Evolutionary conservation across 2,888 invertebrate species (phyloP).

Genomic region (Chrysolina americana): DNA sequence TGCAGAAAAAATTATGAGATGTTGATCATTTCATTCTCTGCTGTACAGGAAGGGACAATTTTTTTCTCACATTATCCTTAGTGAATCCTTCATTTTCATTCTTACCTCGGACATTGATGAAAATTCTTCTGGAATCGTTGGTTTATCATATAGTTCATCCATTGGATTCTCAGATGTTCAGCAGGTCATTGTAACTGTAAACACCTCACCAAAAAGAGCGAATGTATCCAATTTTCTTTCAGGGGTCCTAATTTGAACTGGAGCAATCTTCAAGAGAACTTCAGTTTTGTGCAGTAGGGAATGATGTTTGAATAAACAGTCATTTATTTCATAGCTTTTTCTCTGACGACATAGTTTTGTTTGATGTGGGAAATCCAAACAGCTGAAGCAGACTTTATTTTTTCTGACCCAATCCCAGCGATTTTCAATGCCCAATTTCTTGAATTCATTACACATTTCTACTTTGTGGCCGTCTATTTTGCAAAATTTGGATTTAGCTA

Average conservation of each 20-base stretch:
- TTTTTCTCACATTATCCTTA: not conserved
- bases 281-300: not conserved
- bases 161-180: too few relatives aligned
- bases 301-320: not conserved
- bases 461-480: too few relatives aligned
- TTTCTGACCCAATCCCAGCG: conserved; percentile 17
- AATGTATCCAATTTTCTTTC: too few relatives aligned
- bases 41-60: not conserved
- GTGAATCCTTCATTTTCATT: too few relatives aligned
- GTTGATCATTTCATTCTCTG: too few relatives aligned
- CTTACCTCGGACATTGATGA: too few relatives aligned
- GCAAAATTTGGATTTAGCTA: not conserved
- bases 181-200: too few relatives aligned
- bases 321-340: not conserved
- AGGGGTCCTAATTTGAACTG: too few relatives aligned
- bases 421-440: too few relatives aligned
- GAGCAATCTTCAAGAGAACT: not conserved
- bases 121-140: too few relatives aligned
- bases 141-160: not conserved
- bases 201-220: conserved; percentile 8
- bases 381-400: conserved; percentile 1
- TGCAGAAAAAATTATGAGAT: too few relatives aligned
- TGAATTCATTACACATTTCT: not conserved
- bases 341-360: not conserved
- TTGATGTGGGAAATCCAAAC: not conserved